phyloP scores from a whole-genome alignment of 2,113 vertebrate species.

The Chaetops frenatus region DNA sequence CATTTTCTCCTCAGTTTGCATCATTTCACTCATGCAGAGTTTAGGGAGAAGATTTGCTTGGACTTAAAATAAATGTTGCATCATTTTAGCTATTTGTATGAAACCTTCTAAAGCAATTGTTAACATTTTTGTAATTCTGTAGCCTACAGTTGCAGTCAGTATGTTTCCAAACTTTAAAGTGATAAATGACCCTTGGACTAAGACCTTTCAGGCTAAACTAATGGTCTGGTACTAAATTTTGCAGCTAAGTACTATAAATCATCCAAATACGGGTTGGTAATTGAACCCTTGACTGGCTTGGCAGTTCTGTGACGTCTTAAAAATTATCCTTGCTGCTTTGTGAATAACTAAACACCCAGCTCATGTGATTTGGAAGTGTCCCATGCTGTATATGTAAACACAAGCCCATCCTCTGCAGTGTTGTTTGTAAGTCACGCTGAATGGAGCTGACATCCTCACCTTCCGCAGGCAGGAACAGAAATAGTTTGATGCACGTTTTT shows the following conservation, averaged over 20 bases:
- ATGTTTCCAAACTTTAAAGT: constrained; percentile 12
- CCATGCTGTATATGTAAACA: constrained; percentile 6
- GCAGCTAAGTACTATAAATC: constrained; percentile 42
- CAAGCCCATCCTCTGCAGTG: background rate
- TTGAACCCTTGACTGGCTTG: constrained; percentile 17
- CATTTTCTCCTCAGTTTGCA: constrained; percentile 15
- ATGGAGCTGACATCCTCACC: background rate
- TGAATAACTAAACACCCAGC: background rate
- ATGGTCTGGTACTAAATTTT: constrained; percentile 35
- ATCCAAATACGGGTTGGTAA: constrained; percentile 2
- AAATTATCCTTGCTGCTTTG: constrained; percentile 26
- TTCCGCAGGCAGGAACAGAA: background rate
- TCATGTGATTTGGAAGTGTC: constrained; percentile 22
- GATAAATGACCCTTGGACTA: background rate
- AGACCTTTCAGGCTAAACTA: background rate
- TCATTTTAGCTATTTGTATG: background rate
- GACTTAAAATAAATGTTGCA: background rate
- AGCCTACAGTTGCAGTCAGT: background rate
- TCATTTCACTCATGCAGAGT: background rate
- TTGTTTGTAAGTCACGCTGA: background rate
- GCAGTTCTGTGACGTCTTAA: constrained; percentile 13
- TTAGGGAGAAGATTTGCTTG: background rate
- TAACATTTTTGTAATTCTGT: background rate
- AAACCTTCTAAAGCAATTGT: background rate
- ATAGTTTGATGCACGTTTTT: background rate